These are phyloP conservation scores for Drosophila orosa DNA, from an alignment of 1,140 invertebrate species.

Conservation along the genomic window DNA sequence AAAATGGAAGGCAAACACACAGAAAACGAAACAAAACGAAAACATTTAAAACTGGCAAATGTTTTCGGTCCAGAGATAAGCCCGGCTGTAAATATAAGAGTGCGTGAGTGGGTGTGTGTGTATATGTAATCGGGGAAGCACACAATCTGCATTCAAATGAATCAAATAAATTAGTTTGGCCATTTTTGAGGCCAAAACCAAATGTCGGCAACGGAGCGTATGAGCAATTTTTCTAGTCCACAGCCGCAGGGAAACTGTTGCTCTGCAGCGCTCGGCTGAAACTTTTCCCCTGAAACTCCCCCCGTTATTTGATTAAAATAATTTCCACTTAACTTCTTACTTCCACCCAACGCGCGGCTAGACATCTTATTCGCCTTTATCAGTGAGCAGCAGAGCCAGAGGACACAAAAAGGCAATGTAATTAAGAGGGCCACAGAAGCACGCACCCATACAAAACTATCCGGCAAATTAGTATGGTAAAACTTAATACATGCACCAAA, in stretches of 20 bases:
- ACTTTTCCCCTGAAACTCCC: conserved; percentile 33
- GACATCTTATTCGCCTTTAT: conserved; percentile 34
- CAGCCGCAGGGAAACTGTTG: conserved; percentile 19
- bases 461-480: conserved; percentile 74
- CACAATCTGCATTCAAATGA: conserved; percentile 82
- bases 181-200: conserved; percentile 61
- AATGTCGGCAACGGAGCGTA: conserved; percentile 28
- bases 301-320: conserved; percentile 79
- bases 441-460: conserved; percentile 54
- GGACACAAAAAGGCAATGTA: conserved; percentile 64
- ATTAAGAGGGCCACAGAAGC: conserved; percentile 63
- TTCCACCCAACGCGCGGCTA: conserved; percentile 24
- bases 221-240: conserved; percentile 20
- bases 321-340: conserved; percentile 80
- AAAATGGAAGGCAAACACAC: conserved; percentile 39
- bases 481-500: conserved; percentile 69
- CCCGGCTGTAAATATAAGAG: conserved; percentile 19
- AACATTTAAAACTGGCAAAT: conserved; percentile 50
- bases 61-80: conserved; percentile 54
- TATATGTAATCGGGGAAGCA: conserved; percentile 44
- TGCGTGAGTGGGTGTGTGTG: conserved; percentile 3
- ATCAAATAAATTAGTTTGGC: conserved; percentile 80
- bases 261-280: conserved; percentile 14
- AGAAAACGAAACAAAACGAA: conserved; percentile 6
- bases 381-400: conserved; percentile 28